Evolutionary conservation across 2,797 vertebrate species (phyloP), one percentile per base, ranked within the genome.

Genomic region (Euphonia xanthogaster): DNA sequence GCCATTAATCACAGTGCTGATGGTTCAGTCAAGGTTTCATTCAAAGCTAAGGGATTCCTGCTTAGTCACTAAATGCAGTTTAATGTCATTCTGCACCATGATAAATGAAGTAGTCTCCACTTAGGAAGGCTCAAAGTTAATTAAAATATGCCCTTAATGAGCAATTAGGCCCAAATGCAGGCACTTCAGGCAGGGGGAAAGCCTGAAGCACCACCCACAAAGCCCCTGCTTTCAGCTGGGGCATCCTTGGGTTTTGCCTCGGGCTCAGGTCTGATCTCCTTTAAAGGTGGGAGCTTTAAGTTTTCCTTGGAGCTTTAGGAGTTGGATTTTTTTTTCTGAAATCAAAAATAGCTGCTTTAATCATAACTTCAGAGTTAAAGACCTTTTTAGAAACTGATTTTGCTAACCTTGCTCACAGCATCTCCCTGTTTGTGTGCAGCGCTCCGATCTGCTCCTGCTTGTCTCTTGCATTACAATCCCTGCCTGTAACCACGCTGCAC

Each of bases 91-190:
- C 45, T 85, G 42, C 24, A 9, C 33, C 57, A 40, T 63, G 57
- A 70, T 42, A 86, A 77, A 86, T 62, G 57, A 54, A 77, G 50
- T 48, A 13, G 58, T 50, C 18, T 79, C n/a, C 42, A 50, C 61
- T 47, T 79, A 90, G 67, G 30, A 86, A 76, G 45, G 54, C 62
- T 84, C 63, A 60, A 72, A 86, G 89, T 90, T 94, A 88, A 88
- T 93, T 89, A 92, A 80, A 83, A 75, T 57, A 60, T 31, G 18
- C 30, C 20, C 51, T 77, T 54, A 55, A 10, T 8, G 40, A 91
- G 57, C 31, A 90, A 66, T 93, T 83, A 86, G 54, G 27, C 30
- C 58, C 37, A 68, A 27, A n/a, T 70, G 40, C 60, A 92, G 37
- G 17, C 51, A 31, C 47, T 80, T 39, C 15, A 66, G 44, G 76